phyloP scores from a whole-genome alignment of 2,888 invertebrate genomes.

The Drosophila prolongata region DNA sequence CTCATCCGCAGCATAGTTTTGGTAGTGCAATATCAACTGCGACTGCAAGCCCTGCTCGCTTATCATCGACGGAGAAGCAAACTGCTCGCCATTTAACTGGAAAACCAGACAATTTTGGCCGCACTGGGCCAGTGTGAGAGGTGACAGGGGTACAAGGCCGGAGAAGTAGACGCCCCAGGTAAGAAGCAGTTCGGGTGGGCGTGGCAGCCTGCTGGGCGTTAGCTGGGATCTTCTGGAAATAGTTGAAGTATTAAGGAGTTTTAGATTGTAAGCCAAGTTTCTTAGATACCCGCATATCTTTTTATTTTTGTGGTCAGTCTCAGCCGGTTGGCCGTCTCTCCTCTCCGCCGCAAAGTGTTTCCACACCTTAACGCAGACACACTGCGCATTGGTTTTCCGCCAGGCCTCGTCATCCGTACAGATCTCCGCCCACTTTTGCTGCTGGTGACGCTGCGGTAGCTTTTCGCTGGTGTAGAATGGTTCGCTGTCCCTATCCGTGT shows the following conservation, averaged over 20 bases:
- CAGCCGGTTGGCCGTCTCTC: conserved; percentile 26
- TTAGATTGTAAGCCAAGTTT: neutral
- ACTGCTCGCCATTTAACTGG: conserved; percentile 94
- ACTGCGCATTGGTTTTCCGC: conserved; percentile 85
- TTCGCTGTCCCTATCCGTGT: conserved; percentile 91
- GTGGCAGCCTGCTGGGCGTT: conserved; percentile 55
- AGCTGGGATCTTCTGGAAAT: conserved; percentile 36
- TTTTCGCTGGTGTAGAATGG: conserved; percentile 94
- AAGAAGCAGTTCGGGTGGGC: conserved; percentile 87
- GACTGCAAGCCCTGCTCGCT: conserved; percentile 71
- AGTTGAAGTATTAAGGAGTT: neutral
- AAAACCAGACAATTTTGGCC: conserved; percentile 88
- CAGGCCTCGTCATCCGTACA: conserved; percentile 86
- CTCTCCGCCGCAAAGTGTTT: conserved; percentile 56
- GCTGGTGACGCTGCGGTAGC: conserved; percentile 88
- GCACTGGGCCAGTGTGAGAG: conserved; percentile 65
- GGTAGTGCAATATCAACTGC: conserved; percentile 73
- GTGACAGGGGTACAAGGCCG: conserved; percentile 88
- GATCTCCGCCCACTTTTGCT: conserved; percentile 91
- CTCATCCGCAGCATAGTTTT: conserved; percentile 64
- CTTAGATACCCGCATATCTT: conserved; percentile 11
- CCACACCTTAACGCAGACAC: conserved; percentile 84
- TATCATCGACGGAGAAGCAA: conserved; percentile 87
- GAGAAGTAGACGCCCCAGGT: conserved; percentile 95
- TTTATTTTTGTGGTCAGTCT: conserved; percentile 47